Percentiles rank a stretch among this genome's conserved stretches.
Evolutionary conservation across 92 coral and sea anemone species (phyloP).

Genomic region (Actinostola sp.): DNA sequence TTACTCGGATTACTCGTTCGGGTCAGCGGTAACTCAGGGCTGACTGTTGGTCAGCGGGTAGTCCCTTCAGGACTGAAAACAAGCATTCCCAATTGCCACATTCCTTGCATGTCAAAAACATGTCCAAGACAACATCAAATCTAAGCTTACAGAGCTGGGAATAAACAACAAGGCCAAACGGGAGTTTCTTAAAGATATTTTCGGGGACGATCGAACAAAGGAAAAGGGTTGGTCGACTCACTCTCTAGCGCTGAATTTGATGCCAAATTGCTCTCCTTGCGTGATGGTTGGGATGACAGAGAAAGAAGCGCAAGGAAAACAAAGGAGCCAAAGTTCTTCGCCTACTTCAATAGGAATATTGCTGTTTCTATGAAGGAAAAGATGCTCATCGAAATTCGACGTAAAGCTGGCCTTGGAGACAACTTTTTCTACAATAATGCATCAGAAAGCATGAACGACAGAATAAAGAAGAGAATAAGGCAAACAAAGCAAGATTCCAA

Average conservation of each 20-base stretch:
- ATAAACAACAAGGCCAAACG: slow-evolving; percentile 11
- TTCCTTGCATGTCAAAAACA: slow-evolving; percentile 40
- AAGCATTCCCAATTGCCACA: slow-evolving; percentile 26
- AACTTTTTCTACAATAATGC: slow-evolving; percentile 26
- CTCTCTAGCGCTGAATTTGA: slow-evolving; percentile 36
- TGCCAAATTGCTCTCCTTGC: slow-evolving; percentile 18
- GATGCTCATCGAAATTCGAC: slow-evolving; percentile 38
- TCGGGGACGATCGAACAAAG: slow-evolving; percentile 29
- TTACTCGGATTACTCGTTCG: no score
- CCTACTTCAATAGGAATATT: slow-evolving; percentile 17
- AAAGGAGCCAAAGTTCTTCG: slow-evolving; percentile 18
- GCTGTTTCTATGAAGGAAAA: slow-evolving; percentile 37
- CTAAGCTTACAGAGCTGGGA: slow-evolving; percentile 30
- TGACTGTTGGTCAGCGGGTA: no score
- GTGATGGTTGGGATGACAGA: slow-evolving; percentile 19
- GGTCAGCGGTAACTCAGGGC: no score
- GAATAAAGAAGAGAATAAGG: slow-evolving; percentile 17
- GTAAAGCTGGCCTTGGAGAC: slow-evolving; percentile 58
- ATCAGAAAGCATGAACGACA: slow-evolving; percentile 21
- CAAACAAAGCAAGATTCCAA: slow-evolving; percentile 7
- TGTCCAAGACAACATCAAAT: slow-evolving; percentile 30
- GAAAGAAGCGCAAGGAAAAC: slow-evolving; percentile 13
- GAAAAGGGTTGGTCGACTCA: slow-evolving; percentile 22
- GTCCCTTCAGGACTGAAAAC: no score
- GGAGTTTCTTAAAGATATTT: slow-evolving; percentile 32